Percentiles rank a stretch among this genome's conserved stretches.
These are phyloP conservation scores for Echinops telfairi DNA, from an alignment of 2,113 vertebrate genomes.

Conservation along the genomic window DNA sequence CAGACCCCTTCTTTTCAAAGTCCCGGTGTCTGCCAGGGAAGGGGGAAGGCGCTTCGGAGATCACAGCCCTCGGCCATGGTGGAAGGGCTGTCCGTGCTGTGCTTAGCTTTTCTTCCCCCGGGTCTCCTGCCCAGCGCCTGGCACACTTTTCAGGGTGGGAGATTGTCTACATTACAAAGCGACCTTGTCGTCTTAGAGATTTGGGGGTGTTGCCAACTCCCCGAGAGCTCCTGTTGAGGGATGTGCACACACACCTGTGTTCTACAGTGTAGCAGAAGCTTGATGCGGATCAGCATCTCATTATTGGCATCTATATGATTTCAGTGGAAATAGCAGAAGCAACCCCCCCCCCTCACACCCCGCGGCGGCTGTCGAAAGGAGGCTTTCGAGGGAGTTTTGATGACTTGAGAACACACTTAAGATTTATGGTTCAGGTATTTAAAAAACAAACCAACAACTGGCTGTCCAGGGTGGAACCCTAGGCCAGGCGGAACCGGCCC, in stretches of 20 bases:
- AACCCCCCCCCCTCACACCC: no score
- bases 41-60: neutral
- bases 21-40: constrained; percentile 52
- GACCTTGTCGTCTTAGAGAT: neutral
- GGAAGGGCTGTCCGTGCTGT: neutral
- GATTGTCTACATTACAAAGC: neutral
- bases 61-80: neutral
- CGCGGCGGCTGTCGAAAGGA: neutral
- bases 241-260: neutral
- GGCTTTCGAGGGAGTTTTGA: constrained; percentile 1
- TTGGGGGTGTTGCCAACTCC: neutral
- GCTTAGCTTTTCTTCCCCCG: neutral
- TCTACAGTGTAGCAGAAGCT: neutral
- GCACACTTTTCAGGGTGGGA: neutral
- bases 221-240: neutral
- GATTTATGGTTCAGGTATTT: neutral
- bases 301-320: no score
- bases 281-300: neutral
- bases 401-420: neutral
- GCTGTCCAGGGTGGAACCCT: no score
- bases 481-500: no score
- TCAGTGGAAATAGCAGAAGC: no score
- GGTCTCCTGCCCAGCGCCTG: neutral
- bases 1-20: constrained; percentile 56
- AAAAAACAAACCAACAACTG: no score